A percentile compares a stretch with the other conserved stretches of the same genome.
Evolutionary conservation across 2,113 vertebrate genomes (phyloP).

Genomic region (Lethenteron reissneri): DNA sequence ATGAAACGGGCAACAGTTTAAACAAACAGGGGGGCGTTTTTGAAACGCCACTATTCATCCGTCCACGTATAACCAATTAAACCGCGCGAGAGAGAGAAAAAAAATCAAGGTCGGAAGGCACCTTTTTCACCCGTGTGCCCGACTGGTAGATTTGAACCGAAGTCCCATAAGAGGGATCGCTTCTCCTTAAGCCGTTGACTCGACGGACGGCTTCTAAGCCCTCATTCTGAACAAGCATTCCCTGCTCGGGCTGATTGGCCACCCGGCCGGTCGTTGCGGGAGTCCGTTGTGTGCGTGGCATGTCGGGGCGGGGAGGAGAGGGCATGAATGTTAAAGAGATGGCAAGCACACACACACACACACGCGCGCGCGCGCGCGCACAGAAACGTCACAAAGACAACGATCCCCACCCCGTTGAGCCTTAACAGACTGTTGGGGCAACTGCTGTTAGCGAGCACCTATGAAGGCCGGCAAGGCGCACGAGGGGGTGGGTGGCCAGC

Average conservation of each 20-base stretch:
- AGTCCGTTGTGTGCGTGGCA: conserved; percentile 28
- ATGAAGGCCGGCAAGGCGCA: no score
- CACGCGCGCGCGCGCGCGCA: neutral
- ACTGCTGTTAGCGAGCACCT: no score
- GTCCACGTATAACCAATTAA: no score
- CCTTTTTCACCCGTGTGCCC: conserved; percentile 34
- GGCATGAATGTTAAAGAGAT: conserved; percentile 8
- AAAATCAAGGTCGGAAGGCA: no score
- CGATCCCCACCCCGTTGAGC: neutral
- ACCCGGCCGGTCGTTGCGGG: no score
- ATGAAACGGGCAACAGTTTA: no score
- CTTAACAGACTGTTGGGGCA: neutral
- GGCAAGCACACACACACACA: neutral
- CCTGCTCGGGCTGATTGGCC: conserved; percentile 14
- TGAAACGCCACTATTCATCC: no score
- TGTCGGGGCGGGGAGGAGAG: conserved; percentile 21
- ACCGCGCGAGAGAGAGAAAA: no score
- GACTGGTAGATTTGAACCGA: conserved; percentile 34
- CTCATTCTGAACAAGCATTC: conserved; percentile 34
- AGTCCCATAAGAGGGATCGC: conserved; percentile 28
- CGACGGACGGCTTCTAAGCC: conserved; percentile 29
- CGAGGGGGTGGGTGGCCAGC: no score
- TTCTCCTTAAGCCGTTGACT: conserved; percentile 29
- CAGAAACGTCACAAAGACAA: neutral
- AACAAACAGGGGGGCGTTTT: no score